A percentile compares a stretch with the other conserved stretches of the same genome.
These are phyloP conservation scores for Imbricaverruca yamaguchii DNA, from an alignment of 2,888 invertebrate species.

Conservation along the genomic window DNA sequence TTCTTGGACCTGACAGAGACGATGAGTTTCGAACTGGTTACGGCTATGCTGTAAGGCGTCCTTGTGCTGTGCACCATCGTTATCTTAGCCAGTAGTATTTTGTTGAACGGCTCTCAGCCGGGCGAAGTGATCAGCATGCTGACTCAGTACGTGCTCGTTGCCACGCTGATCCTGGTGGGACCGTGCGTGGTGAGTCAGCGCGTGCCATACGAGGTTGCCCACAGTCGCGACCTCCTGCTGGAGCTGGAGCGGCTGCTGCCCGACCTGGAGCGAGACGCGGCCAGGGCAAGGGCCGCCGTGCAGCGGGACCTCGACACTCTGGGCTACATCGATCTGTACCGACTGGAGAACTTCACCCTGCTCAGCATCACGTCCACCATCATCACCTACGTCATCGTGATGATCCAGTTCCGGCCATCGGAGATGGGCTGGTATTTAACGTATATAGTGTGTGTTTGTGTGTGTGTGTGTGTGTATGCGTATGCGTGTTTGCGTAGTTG, in stretches of 20 bases:
- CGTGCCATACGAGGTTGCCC: neutral
- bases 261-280: neutral
- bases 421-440: neutral
- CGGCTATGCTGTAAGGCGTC: neutral
- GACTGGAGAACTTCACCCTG: slow-evolving; percentile 8
- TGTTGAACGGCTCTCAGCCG: too few relatives aligned
- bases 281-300: neutral
- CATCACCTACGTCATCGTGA: slow-evolving; percentile 4
- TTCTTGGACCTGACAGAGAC: neutral
- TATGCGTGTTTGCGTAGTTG: too few relatives aligned
- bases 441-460: too few relatives aligned
- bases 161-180: neutral
- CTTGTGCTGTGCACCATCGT: neutral
- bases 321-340: neutral
- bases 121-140: neutral
- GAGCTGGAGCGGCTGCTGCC: neutral
- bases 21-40: neutral
- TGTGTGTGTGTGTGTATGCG: too few relatives aligned
- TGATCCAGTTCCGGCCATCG: neutral
- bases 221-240: neutral
- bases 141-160: neutral
- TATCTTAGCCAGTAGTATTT: neutral
- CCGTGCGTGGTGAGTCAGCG: neutral
- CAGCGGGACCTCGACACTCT: neutral
- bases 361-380: neutral